Conservation (phyloP, 1,140 invertebrate species). For the Eufriesea mexicana region DNA sequence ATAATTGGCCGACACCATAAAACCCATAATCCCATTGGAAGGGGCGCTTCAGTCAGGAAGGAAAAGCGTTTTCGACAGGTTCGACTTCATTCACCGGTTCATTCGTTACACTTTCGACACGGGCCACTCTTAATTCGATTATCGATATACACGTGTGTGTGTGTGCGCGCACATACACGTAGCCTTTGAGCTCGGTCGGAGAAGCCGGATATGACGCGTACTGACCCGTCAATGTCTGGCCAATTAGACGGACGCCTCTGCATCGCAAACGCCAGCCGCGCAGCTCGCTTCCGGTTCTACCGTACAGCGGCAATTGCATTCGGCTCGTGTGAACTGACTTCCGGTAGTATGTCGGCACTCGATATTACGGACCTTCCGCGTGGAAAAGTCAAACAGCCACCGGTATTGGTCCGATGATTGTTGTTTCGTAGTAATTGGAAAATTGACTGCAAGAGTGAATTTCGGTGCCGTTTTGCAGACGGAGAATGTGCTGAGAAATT, state of each 20-base stretch:
- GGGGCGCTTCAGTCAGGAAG: too few relatives aligned
- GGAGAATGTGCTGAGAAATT: too few relatives aligned
- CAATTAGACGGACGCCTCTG: constrained; percentile 23
- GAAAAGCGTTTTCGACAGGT: neutral
- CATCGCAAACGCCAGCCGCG: neutral
- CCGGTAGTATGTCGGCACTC: neutral
- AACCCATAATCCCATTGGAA: too few relatives aligned
- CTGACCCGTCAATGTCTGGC: constrained; percentile 15
- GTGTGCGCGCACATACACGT: too few relatives aligned
- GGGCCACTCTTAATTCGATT: neutral
- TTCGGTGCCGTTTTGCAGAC: too few relatives aligned
- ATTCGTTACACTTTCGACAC: neutral
- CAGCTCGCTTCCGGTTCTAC: neutral
- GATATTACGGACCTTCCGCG: too few relatives aligned
- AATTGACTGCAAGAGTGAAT: too few relatives aligned
- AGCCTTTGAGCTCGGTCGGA: neutral
- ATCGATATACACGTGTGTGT: neutral
- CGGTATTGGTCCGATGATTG: too few relatives aligned
- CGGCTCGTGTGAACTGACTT: neutral
- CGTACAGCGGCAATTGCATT: neutral
- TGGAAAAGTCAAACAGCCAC: too few relatives aligned
- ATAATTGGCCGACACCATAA: too few relatives aligned
- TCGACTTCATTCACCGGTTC: neutral
- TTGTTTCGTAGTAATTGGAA: too few relatives aligned
- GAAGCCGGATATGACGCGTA: constrained; percentile 21